These are phyloP conservation scores for Vultur gryphus DNA, from an alignment of 2,797 vertebrate genomes.

Conservation along the genomic window DNA sequence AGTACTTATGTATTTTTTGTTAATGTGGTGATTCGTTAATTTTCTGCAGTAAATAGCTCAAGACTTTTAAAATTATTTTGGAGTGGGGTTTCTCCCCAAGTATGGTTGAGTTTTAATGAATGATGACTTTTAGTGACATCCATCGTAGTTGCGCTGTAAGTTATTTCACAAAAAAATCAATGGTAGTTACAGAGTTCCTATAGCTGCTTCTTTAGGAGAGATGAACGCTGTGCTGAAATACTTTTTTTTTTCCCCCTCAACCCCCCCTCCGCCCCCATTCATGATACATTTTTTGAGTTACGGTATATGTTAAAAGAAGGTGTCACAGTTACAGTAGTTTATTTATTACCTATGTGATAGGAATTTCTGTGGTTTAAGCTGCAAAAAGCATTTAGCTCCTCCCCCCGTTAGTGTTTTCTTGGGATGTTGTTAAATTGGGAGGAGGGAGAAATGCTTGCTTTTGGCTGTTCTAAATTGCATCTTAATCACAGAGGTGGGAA, in stretches of 20 bases:
- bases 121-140: background rate
- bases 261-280: fast-evolving
- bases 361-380: background rate
- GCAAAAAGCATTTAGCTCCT: background rate
- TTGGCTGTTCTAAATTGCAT: background rate
- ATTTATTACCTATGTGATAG: background rate
- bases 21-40: background rate
- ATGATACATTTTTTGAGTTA: background rate
- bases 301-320: fast-evolving
- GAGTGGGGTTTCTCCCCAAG: background rate
- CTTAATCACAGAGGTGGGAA: background rate
- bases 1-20: fast-evolving
- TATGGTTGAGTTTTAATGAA: background rate
- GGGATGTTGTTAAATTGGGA: background rate
- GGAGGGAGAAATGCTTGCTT: background rate
- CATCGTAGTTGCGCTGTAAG: fast-evolving
- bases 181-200: background rate
- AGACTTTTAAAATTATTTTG: background rate
- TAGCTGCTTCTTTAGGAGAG: background rate
- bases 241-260: background rate
- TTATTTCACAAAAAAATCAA: background rate
- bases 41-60: background rate
- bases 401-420: background rate
- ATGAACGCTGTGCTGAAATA: background rate
- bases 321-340: background rate